phyloP scores from a whole-genome alignment of 2,888 invertebrate genomes.

The Choristoneura rosaceana region DNA sequence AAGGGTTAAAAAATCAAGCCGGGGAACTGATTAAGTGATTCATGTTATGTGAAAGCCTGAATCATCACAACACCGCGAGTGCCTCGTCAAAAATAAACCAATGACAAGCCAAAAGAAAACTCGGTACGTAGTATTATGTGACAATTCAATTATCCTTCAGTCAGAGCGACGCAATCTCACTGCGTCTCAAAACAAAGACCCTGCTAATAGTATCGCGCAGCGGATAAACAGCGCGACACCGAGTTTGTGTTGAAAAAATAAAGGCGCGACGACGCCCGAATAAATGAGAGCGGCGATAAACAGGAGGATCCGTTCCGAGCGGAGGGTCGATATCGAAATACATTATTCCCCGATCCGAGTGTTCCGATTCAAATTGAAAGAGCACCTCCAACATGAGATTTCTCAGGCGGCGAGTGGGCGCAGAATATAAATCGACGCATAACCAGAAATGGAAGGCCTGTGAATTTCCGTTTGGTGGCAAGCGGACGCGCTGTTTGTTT shows the following conservation, averaged over 20 bases:
- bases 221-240: slow-evolving; percentile 79
- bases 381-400: slow-evolving; percentile 86
- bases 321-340: slow-evolving; percentile 85
- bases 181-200: slow-evolving; percentile 78
- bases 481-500: slow-evolving; percentile 61
- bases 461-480: slow-evolving; percentile 80
- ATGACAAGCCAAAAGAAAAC: slow-evolving; percentile 48
- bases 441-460: slow-evolving; percentile 83
- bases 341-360: slow-evolving; percentile 85
- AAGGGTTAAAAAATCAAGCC: background rate
- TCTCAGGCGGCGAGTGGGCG: slow-evolving; percentile 84
- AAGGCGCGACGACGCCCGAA: slow-evolving; percentile 84
- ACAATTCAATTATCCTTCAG: slow-evolving; percentile 78
- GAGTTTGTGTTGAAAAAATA: slow-evolving; percentile 82
- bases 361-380: slow-evolving; percentile 86
- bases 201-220: slow-evolving; percentile 77
- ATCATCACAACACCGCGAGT: background rate
- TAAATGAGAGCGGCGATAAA: slow-evolving; percentile 85
- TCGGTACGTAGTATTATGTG: slow-evolving; percentile 62
- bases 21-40: background rate
- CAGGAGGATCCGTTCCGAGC: slow-evolving; percentile 82
- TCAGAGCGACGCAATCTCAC: slow-evolving; percentile 72
- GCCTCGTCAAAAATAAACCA: slow-evolving; percentile 24
- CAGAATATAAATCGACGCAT: slow-evolving; percentile 85
- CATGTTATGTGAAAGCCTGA: background rate